These are phyloP conservation scores for Tribolium castaneum DNA, from an alignment of 1,140 invertebrate genomes.

Conservation along the genomic window DNA sequence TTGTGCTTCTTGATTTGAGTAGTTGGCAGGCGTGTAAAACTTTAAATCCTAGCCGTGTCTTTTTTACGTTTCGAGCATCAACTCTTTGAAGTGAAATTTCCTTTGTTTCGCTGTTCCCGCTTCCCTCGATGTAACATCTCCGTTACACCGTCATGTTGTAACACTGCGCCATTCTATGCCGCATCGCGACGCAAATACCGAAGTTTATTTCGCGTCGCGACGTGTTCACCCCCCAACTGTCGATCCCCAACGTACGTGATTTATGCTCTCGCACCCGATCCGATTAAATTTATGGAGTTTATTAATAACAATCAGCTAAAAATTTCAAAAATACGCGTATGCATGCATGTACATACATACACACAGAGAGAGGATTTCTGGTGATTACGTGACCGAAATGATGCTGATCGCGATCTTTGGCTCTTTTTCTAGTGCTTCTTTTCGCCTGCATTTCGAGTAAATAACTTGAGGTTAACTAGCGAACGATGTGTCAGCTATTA, in stretches of 20 bases:
- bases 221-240: background rate
- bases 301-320: conserved; percentile 18
- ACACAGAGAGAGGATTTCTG: too few species aligned
- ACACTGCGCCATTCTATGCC: background rate
- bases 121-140: background rate
- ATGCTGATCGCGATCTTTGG: background rate
- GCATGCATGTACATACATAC: too few species aligned
- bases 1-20: too few species aligned
- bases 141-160: background rate
- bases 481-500: conserved; percentile 12
- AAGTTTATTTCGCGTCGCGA: conserved; percentile 15
- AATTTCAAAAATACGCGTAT: too few species aligned
- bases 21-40: too few species aligned
- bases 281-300: conserved; percentile 23
- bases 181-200: conserved; percentile 3
- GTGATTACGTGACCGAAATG: background rate
- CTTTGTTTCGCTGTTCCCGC: background rate
- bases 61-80: too few species aligned
- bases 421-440: background rate
- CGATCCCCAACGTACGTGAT: conserved; percentile 14
- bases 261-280: background rate
- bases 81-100: too few species aligned
- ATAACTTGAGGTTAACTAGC: conserved; percentile 24
- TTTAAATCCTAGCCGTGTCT: too few species aligned
- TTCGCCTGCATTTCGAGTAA: background rate